phyloP scores from a whole-genome alignment of 1,140 invertebrate species.

The Pissodes strobi region DNA sequence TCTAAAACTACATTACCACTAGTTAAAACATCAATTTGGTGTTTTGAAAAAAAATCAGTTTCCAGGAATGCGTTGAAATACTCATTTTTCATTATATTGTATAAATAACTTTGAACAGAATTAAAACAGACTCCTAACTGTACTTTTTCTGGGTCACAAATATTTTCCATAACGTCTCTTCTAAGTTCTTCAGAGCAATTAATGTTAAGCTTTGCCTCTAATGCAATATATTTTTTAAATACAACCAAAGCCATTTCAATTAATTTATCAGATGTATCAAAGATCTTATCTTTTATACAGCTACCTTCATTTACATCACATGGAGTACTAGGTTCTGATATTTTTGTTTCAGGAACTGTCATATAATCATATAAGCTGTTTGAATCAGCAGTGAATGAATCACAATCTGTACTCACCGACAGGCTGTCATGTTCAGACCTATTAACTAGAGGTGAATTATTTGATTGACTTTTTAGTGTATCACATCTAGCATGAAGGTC shows the following conservation, averaged over 20 bases:
- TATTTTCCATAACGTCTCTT: constrained; percentile 56
- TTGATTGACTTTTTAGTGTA: constrained; percentile 20
- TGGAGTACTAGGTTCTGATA: constrained; percentile 24
- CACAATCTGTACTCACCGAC: constrained; percentile 55
- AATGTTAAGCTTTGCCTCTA: constrained; percentile 58
- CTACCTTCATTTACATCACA: constrained; percentile 16
- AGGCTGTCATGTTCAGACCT: constrained; percentile 53
- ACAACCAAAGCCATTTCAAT: constrained; percentile 60
- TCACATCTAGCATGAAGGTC: constrained; percentile 15
- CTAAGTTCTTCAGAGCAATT: constrained; percentile 57
- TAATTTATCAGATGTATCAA: constrained; percentile 44
- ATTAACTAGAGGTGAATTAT: constrained; percentile 32
- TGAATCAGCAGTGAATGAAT: constrained; percentile 53
- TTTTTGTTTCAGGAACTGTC: constrained; percentile 35
- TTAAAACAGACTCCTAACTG: constrained; percentile 61
- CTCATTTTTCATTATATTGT: constrained; percentile 66
- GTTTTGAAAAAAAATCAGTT: constrained; percentile 85
- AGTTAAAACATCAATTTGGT: constrained; percentile 87
- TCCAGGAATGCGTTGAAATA: constrained; percentile 70
- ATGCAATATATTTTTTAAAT: constrained; percentile 61
- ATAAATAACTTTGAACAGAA: constrained; percentile 68
- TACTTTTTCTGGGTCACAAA: constrained; percentile 55
- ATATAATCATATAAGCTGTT: constrained; percentile 49
- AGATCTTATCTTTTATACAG: constrained; percentile 18
- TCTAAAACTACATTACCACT: constrained; percentile 75